Percentiles rank a stretch among this genome's conserved stretches.
phyloP scores from a whole-genome alignment of 2,113 vertebrate genomes.

The Zosterops japonicus region DNA sequence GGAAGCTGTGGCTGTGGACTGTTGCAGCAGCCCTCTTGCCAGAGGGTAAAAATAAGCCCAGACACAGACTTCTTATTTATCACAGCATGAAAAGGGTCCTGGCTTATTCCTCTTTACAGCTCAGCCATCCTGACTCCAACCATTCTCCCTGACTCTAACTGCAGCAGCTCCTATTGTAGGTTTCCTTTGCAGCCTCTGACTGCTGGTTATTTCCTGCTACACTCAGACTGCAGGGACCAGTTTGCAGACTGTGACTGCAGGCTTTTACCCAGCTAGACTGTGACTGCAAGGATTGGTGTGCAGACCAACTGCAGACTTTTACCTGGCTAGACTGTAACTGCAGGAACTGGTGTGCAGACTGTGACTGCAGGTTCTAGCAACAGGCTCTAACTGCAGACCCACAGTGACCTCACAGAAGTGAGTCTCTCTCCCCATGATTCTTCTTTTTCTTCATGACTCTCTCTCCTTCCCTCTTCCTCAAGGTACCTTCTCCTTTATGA shows the following conservation, averaged over 20 bases:
- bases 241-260: background rate
- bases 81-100: background rate
- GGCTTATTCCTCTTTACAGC: too few relatives aligned
- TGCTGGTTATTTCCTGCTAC: background rate
- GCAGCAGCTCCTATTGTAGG: too few relatives aligned
- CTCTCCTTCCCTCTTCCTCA: background rate
- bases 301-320: background rate
- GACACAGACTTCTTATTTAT: background rate
- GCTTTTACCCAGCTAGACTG: background rate
- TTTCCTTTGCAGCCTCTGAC: background rate
- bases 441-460: background rate
- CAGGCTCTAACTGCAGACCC: background rate
- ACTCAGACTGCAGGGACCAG: background rate
- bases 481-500: background rate
- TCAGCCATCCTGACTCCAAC: too few relatives aligned
- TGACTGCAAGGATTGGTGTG: background rate
- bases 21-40: background rate
- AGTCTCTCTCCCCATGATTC: background rate
- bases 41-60: background rate
- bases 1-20: background rate
- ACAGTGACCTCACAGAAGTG: background rate
- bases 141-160: too few relatives aligned
- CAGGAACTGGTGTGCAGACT: background rate
- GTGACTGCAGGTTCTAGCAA: background rate
- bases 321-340: background rate